Percentiles rank a stretch among this genome's conserved stretches.
These are phyloP conservation scores for Drosophila novamexicana DNA, from an alignment of 1,140 invertebrate species.

Conservation along the genomic window DNA sequence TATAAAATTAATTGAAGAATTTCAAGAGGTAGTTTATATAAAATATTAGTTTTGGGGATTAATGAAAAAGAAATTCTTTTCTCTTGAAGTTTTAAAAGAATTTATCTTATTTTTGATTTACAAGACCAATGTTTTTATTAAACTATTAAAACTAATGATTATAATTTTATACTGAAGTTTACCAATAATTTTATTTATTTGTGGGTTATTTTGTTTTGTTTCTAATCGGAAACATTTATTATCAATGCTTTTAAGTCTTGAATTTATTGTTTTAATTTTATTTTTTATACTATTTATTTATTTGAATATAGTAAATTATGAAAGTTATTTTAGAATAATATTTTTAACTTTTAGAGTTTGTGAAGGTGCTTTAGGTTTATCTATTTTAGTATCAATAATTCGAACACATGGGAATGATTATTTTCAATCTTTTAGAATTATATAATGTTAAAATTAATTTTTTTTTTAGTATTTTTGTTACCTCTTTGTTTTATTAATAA, in stretches of 20 bases:
- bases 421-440: slow-evolving; percentile 53
- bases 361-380: too few species aligned
- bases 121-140: slow-evolving; percentile 87
- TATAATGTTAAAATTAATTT: slow-evolving; percentile 76
- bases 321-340: slow-evolving; percentile 86
- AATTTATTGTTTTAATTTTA: slow-evolving; percentile 86
- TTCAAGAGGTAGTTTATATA: slow-evolving; percentile 86
- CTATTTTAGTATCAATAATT: too few species aligned
- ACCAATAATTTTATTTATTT: slow-evolving; percentile 83
- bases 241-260: slow-evolving; percentile 85
- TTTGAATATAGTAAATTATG: slow-evolving; percentile 84
- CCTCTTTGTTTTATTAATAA: slow-evolving; percentile 82
- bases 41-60: slow-evolving; percentile 87
- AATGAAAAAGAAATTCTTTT: slow-evolving; percentile 85
- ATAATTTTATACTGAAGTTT: slow-evolving; percentile 79
- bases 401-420: too few species aligned
- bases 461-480: slow-evolving; percentile 83
- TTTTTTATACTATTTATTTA: slow-evolving; percentile 85
- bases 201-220: slow-evolving; percentile 83
- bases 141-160: slow-evolving; percentile 86
- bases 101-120: slow-evolving; percentile 86
- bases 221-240: slow-evolving; percentile 85
- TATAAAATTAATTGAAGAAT: slow-evolving; percentile 83
- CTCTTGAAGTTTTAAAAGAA: slow-evolving; percentile 86
- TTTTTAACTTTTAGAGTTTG: slow-evolving; percentile 84